These are phyloP conservation scores for Propithecus coquereli DNA, from an alignment of 2,113 vertebrate genomes.

Conservation along the genomic window DNA sequence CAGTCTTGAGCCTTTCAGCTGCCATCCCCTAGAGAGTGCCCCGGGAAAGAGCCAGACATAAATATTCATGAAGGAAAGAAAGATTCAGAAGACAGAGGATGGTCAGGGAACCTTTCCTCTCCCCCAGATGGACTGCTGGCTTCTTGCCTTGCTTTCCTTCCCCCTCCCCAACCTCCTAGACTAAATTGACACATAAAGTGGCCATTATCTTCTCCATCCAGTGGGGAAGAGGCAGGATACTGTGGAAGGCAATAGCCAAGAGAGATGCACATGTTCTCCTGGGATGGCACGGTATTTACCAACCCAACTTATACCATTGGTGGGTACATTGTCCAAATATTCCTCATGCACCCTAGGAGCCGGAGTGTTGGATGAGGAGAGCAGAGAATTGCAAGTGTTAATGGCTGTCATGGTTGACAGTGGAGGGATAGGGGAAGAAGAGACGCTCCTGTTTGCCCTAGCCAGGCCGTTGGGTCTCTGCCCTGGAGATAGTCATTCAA, in stretches of 20 bases:
- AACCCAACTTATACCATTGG: not conserved
- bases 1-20: not conserved
- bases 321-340: not conserved
- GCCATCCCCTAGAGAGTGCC: not conserved
- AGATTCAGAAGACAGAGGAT: not conserved
- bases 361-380: not conserved
- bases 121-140: constrained; percentile 21
- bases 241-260: not conserved
- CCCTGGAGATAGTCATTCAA: not conserved
- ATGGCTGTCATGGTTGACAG: not conserved
- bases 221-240: not conserved
- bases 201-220: not conserved
- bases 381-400: not conserved
- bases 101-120: not conserved
- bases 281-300: not conserved
- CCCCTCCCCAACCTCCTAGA: not conserved
- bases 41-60: not conserved
- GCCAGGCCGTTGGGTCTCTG: not conserved
- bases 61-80: constrained; percentile 48
- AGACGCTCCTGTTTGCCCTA: not conserved
- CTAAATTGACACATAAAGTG: not conserved
- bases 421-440: not conserved
- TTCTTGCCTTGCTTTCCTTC: not conserved
- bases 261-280: not conserved
- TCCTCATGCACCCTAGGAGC: not conserved